phyloP scores from a whole-genome alignment of 1,140 invertebrate species.

The Muscidifurax raptorellus region DNA sequence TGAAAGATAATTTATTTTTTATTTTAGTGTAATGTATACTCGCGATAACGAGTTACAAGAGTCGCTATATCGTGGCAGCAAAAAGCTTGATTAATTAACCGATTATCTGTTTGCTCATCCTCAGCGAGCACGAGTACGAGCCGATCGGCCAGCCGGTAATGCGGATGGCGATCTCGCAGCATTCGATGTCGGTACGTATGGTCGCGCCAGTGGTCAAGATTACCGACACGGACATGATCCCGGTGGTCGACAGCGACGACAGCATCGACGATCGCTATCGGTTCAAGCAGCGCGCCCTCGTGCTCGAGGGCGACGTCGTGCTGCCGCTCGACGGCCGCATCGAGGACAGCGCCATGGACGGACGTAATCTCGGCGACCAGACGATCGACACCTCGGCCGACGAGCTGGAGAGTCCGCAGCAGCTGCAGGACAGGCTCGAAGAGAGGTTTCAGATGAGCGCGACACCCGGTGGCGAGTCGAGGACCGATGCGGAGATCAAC shows the following conservation, averaged over 20 bases:
- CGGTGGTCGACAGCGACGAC: constrained; percentile 74
- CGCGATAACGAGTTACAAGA: too few species aligned
- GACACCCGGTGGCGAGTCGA: constrained; percentile 58
- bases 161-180: constrained; percentile 65
- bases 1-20: not conserved
- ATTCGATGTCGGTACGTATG: constrained; percentile 65
- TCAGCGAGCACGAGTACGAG: constrained; percentile 93
- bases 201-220: constrained; percentile 72
- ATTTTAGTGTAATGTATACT: not conserved
- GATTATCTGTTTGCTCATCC: not conserved
- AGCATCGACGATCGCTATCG: constrained; percentile 70
- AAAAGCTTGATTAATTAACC: not conserved
- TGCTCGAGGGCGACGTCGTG: constrained; percentile 71
- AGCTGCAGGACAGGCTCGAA: constrained; percentile 77
- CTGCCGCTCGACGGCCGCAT: constrained; percentile 71
- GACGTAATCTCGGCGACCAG: constrained; percentile 66
- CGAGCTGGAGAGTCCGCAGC: constrained; percentile 66
- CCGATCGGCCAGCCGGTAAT: constrained; percentile 77
- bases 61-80: too few species aligned
- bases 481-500: constrained; percentile 79
- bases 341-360: constrained; percentile 72
- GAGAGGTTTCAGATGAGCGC: constrained; percentile 70
- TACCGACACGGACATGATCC: constrained; percentile 71
- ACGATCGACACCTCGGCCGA: constrained; percentile 66
- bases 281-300: constrained; percentile 62